Base-by-base conservation (phyloP, 1,140 invertebrate genomes). In the Drosophila kanapiae region DNA sequence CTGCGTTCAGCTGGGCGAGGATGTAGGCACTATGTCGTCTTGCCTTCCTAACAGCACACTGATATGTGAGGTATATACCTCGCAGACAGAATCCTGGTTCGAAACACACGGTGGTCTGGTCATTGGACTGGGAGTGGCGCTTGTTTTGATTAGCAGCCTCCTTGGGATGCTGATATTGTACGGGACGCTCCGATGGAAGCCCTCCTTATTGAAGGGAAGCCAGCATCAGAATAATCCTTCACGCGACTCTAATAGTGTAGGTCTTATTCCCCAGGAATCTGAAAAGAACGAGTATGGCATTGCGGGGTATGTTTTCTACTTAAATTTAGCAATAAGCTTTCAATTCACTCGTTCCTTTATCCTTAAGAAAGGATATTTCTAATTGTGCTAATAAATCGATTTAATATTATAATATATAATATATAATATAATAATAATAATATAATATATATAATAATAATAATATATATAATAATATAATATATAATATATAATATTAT, bases 91-190 rank as follows among this genome's bases (percentile, higher is more conserved):
- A 1, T 56, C 64, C 27, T 90, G 85, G 85, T 78, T 82, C 9
- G 49, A 47, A 8, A 47, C 7, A 0, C 14, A 82, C 49, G 43
- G 45, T 2, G 43, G 49, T 0, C 23, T 81, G 1, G 58, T 88
- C 4, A 62, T 88, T 37, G 59, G 78, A 10, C 1, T 81, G 6
- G 60, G 62, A 8, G 37, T 70, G 13, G 60, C 29, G 5, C 63
- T 61, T 4, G 67, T 85, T 27, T 43, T 91, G 4, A 0, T 80
- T 0, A 51, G 56, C 13, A 57, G 65, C 6, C n/a, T 51, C 9
- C 9, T 91, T 8, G 90, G 90, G 0, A 45, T 80, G 31, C 11
- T 74, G 4, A 38, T 31, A 2, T 38, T 78, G 10, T 91, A 86
- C 42, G 70, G 16, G 3, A 29, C 65, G 4, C 57, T 91, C 2